Evolutionary conservation across 2,113 vertebrate species (phyloP), one percentile per base, ranked within the genome.

Genomic region (Myotis davidii): DNA sequence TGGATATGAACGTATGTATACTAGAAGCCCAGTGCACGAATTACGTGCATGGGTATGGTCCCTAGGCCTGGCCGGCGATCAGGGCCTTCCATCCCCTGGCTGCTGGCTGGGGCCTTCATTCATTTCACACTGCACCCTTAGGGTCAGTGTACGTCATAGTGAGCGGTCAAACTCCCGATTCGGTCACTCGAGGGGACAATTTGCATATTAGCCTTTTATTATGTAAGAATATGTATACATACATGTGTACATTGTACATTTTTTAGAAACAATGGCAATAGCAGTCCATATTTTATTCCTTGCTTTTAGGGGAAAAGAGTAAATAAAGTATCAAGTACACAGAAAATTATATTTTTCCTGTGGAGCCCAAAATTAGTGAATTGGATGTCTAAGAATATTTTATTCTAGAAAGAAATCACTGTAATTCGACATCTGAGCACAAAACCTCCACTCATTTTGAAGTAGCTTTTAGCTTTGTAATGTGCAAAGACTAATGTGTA

Each of bases 341-440:
- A 82, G 50, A 78, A 94, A 95, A 59, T 56, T 64, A 9, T 27
- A 59, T 37, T 78, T 88, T 92, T 85, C 21, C 9, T 37, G 6
- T 45, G 34, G 32, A 39, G 9, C 0, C 25, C 56, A 8, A 83
- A 90, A 85, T 61, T 76, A 85, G 27, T 79, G 74, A 94, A 88
- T 37, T 48, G 27, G 2, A 37, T 86, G 17, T 69, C 6, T 67
- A 82, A 74, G 48, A 69, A 0, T 18, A 48, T 59, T 64, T 91
- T 74, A 17, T 18, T 64, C 9, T 76, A 83, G 23, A 93, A 76
- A 94, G 54, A 39, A 34, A 12, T 6, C 77, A 42, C 8, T 59
- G 12, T 79, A 52, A 86, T 74, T 88, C 79, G 64, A 92, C 90
- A 76, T 90, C 13, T 95, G 23, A 78, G 20, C 50, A 93, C 2